A percentile compares a stretch with the other conserved stretches of the same genome.
These are phyloP conservation scores for Cheirogaleus medius DNA, from an alignment of 2,113 vertebrate species.

Conservation along the genomic window DNA sequence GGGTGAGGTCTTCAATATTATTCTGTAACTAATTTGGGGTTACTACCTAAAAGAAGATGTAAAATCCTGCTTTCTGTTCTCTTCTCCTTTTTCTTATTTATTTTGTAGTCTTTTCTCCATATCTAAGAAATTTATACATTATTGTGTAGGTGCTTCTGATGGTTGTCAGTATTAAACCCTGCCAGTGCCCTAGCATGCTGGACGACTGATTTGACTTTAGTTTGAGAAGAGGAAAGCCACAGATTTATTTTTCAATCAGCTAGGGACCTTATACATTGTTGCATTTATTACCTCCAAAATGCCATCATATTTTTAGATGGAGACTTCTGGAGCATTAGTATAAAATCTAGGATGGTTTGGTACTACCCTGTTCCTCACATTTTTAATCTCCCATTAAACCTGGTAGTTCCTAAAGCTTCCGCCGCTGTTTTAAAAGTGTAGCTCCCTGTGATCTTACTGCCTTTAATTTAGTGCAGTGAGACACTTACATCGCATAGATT, in stretches of 20 bases:
- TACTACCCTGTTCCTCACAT: background rate
- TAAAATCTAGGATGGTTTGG: background rate
- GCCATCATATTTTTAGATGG: conserved; percentile 16
- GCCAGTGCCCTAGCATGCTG: background rate
- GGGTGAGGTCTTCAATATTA: background rate
- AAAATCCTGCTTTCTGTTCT: background rate
- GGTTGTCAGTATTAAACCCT: background rate
- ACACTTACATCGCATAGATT: background rate
- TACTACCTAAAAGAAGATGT: background rate
- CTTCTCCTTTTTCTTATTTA: background rate
- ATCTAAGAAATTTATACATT: background rate
- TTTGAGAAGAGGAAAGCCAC: background rate
- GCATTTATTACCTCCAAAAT: background rate
- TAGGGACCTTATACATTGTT: background rate
- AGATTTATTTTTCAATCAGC: background rate
- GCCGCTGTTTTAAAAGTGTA: background rate
- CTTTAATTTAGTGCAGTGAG: background rate
- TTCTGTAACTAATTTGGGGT: background rate
- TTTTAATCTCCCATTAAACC: background rate
- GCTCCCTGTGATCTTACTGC: background rate
- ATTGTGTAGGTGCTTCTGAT: background rate
- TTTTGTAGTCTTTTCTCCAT: background rate
- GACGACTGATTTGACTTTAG: background rate
- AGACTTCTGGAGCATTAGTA: background rate
- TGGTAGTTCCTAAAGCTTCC: background rate